Conservation (phyloP, 64 coral and sea anemone genomes). For the Hydrozoanthus tunicans region DNA sequence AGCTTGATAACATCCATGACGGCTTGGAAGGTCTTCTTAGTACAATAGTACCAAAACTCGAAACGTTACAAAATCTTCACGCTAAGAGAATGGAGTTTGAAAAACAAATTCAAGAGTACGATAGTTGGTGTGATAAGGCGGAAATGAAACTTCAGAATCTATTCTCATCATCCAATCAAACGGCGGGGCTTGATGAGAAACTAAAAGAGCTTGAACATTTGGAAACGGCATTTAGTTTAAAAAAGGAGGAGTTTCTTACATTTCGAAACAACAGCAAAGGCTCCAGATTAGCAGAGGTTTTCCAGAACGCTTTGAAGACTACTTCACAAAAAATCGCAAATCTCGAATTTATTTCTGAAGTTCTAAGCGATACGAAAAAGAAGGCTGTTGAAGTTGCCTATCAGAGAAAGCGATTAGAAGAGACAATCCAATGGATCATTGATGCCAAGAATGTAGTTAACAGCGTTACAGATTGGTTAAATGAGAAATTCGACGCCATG, state of each 20-base stretch:
- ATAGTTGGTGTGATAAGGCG: conserved; percentile 10
- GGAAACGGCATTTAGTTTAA: conserved; percentile 17
- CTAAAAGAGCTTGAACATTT: conserved; percentile 43
- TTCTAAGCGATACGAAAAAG: neutral
- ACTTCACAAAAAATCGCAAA: neutral
- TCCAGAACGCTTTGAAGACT: neutral
- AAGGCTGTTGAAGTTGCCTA: neutral
- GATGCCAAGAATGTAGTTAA: conserved; percentile 20
- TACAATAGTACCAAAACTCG: conserved; percentile 15
- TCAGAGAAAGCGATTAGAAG: conserved; percentile 9
- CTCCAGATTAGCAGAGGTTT: conserved; percentile 6
- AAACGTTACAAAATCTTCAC: conserved; percentile 6
- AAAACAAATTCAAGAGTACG: conserved; percentile 57
- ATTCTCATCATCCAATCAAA: neutral
- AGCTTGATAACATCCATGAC: conserved; percentile 13
- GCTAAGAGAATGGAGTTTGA: conserved; percentile 34
- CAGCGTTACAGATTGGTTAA: conserved; percentile 19
- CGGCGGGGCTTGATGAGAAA: neutral
- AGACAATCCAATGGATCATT: neutral
- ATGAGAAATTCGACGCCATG: neutral
- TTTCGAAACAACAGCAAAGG: conserved; percentile 45
- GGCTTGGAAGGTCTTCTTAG: conserved; percentile 8
- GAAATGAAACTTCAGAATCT: conserved; percentile 36
- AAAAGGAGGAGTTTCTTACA: conserved; percentile 46
- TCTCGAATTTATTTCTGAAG: neutral